Evolutionary conservation across 2,888 invertebrate species (phyloP).

Genomic region (Cerastis rubricosa): DNA sequence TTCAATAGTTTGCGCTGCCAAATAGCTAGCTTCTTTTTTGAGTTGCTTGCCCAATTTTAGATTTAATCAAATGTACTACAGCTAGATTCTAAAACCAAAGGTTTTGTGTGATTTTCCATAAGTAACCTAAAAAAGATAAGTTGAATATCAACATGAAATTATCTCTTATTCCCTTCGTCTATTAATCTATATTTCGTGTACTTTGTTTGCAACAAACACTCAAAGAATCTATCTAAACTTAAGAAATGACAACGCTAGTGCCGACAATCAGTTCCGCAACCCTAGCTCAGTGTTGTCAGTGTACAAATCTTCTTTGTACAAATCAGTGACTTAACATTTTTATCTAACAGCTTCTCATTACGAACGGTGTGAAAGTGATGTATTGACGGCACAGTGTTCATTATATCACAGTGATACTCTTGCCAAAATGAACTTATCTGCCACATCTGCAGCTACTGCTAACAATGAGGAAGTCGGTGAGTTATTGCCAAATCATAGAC

Average conservation of each 20-base stretch:
- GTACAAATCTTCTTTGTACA: constrained; percentile 36
- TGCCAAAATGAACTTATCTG: constrained; percentile 81
- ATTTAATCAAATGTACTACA: not conserved
- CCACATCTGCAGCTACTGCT: constrained; percentile 72
- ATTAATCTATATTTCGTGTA: not conserved
- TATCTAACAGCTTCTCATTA: constrained; percentile 65
- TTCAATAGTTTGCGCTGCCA: constrained; percentile 19
- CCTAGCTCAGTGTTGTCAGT: constrained; percentile 40
- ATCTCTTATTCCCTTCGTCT: not conserved
- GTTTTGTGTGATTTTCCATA: not conserved
- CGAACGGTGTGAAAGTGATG: constrained; percentile 69
- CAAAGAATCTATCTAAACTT: not conserved
- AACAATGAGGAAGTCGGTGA: constrained; percentile 86
- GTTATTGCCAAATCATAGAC: constrained; percentile 64
- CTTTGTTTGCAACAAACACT: not conserved
- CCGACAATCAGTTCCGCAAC: constrained; percentile 35
- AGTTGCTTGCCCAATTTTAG: not conserved
- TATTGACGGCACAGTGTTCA: constrained; percentile 60
- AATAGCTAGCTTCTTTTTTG: constrained; percentile 4
- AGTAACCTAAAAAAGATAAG: not conserved
- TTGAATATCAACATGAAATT: not conserved
- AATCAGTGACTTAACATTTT: constrained; percentile 59
- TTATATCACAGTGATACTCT: constrained; percentile 65
- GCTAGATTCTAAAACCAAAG: not conserved
- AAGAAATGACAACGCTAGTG: constrained; percentile 8